Evolutionary conservation across 2,888 invertebrate species (phyloP), one percentile per base, ranked within the genome.

Genomic region (Brachyptera putata): DNA sequence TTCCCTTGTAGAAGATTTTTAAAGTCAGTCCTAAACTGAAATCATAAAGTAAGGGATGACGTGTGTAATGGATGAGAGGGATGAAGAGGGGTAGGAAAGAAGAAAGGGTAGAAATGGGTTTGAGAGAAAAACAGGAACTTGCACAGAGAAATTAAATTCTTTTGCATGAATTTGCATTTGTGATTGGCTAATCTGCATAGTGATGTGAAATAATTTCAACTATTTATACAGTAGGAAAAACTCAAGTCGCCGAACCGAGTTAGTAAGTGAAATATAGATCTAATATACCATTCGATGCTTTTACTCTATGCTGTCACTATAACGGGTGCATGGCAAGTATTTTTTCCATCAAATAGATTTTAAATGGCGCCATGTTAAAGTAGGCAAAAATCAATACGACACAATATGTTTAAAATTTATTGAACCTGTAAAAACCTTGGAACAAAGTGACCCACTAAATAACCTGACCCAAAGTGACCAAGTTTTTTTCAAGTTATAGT

Each of bases 171-270:
- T 70, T 70, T 70, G 67, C 70, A 70, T 70, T 63, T 61, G 63
- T 68, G 69, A 69, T 69, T 69, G 68, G 68, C 67, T 68, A 66
- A 70, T 70, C 68, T 68, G 64, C 70, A 69, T 69, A 69, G 68
- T 69, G 69, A 69, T 69, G 68, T 67, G 68, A 66, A 18, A 46
- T n/a, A n/a, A n/a, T 46, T 46, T n/a, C 22, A 46, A 16, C 21
- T 46, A 46, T 46, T 46, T 46, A 46, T 46, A 24, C 46, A 46
- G 46, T 11, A 46, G 24, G 24, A 50, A 50, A n/a, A n/a, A n/a
- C n/a, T n/a, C n/a, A n/a, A 16, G 34, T 14, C 34, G 14, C n/a
- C 30, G 21, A 50, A 30, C 50, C 14, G 16, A 26, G 34, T 30
- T 30, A 18, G 4, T 50, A 50, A 50, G 50, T 16, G 50, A 50